phyloP scores from a whole-genome alignment of 2,797 vertebrate species.

The Acipenser transmontanus region DNA sequence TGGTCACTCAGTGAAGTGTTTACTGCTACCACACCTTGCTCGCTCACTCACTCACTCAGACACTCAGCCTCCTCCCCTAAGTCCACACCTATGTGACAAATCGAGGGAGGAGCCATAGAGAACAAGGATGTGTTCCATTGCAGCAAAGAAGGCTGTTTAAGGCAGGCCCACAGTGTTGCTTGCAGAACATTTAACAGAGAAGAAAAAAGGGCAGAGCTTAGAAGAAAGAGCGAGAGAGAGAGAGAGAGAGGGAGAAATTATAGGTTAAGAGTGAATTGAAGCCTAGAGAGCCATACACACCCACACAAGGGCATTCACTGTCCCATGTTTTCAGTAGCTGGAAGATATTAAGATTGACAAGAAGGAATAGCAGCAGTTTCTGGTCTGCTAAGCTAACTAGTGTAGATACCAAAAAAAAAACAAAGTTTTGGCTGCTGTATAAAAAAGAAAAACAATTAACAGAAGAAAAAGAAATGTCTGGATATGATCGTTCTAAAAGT shows the following conservation, averaged over 20 bases:
- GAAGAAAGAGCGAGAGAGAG: conserved; percentile 31
- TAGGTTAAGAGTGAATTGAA: conserved; percentile 33
- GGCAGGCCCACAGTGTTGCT: conserved; percentile 56
- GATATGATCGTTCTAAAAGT: conserved; percentile 55
- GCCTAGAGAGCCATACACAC: conserved; percentile 42
- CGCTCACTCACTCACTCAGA: conserved; percentile 24
- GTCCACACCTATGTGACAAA: conserved; percentile 23
- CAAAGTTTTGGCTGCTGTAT: too few relatives aligned
- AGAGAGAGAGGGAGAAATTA: conserved; percentile 35
- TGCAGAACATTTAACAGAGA: conserved; percentile 39
- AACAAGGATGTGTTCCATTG: conserved; percentile 41
- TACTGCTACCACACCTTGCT: conserved; percentile 45
- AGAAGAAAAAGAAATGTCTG: conserved; percentile 38
- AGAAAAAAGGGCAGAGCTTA: conserved; percentile 28
- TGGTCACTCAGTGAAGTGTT: not conserved
- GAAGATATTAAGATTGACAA: conserved; percentile 22
- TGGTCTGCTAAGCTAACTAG: too few relatives aligned
- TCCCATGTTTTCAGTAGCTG: conserved; percentile 20
- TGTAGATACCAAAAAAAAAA: too few relatives aligned
- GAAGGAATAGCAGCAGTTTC: conserved; percentile 7
- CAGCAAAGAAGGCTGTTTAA: conserved; percentile 28
- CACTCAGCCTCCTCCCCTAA: conserved; percentile 20
- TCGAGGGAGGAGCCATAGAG: conserved; percentile 44
- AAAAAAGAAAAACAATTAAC: too few relatives aligned
- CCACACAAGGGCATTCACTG: conserved; percentile 31